These are phyloP conservation scores for Umimayanthus kanabou DNA, from an alignment of 92 coral and sea anemone species.

Conservation along the genomic window DNA sequence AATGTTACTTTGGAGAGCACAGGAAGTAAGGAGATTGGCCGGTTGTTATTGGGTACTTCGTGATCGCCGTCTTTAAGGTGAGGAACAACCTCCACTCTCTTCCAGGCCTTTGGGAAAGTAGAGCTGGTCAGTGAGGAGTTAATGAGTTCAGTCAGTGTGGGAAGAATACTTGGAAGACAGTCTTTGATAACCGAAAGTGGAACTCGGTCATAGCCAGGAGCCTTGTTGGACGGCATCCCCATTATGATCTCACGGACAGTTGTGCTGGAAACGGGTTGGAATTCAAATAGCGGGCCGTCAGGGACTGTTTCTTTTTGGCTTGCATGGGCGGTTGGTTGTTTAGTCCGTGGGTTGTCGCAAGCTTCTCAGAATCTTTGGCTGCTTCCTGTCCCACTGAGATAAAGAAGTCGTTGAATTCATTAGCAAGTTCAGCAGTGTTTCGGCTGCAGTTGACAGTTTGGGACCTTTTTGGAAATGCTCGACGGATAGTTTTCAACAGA, in stretches of 20 bases:
- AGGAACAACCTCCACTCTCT: constrained; percentile 49
- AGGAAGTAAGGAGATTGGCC: constrained; percentile 33
- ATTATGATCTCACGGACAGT: constrained; percentile 33
- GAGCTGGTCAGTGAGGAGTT: constrained; percentile 27
- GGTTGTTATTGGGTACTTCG: constrained; percentile 40
- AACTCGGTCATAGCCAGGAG: constrained; percentile 48
- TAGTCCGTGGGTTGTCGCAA: constrained; percentile 33
- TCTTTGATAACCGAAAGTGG: constrained; percentile 34
- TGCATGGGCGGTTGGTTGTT: constrained; percentile 27
- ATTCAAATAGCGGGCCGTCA: constrained; percentile 33
- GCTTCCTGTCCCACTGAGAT: constrained; percentile 46
- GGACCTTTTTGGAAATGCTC: too few relatives aligned
- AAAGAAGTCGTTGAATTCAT: constrained; percentile 42
- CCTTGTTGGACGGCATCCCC: constrained; percentile 45
- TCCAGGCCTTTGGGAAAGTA: constrained; percentile 42
- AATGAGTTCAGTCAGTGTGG: constrained; percentile 34
- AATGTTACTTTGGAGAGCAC: constrained; percentile 18
- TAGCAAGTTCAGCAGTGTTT: too few relatives aligned
- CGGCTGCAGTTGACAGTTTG: too few relatives aligned
- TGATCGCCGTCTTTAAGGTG: too few relatives aligned
- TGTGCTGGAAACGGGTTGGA: constrained; percentile 22
- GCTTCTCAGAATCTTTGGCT: constrained; percentile 28
- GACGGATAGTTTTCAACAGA: too few relatives aligned
- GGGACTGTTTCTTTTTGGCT: constrained; percentile 13
- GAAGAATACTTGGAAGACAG: constrained; percentile 36